Percentiles rank a stretch among this genome's conserved stretches.
Evolutionary conservation across 2,888 invertebrate genomes (phyloP).

Genomic region (Cordilura impudica): DNA sequence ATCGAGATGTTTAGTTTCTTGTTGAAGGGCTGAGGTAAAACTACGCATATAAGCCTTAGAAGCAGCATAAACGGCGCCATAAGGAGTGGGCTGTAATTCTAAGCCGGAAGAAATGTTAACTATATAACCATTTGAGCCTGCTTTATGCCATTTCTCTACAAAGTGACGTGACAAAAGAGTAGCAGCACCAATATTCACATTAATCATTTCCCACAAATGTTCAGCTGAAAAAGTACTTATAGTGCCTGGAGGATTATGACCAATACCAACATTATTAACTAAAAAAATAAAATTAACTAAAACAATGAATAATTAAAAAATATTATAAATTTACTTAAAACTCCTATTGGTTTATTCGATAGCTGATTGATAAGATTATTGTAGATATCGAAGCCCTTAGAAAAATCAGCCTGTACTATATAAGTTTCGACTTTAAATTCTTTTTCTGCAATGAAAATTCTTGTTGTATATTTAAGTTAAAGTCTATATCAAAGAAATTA

Average conservation of each 20-base stretch:
- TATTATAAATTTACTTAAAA: slow-evolving; percentile 87
- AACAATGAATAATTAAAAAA: too few species aligned
- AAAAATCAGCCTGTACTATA: slow-evolving; percentile 87
- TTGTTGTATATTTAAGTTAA: too few species aligned
- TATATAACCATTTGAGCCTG: slow-evolving; percentile 85
- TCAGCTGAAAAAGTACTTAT: slow-evolving; percentile 84
- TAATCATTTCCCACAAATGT: slow-evolving; percentile 88
- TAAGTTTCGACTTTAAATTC: slow-evolving; percentile 83
- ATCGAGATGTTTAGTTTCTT: slow-evolving; percentile 86
- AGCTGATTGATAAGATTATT: slow-evolving; percentile 84
- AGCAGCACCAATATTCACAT: slow-evolving; percentile 90
- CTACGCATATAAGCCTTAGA: slow-evolving; percentile 88
- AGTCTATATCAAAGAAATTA: too few species aligned
- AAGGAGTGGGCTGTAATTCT: slow-evolving; percentile 88
- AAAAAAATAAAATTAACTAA: slow-evolving; percentile 59
- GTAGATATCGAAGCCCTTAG: slow-evolving; percentile 84
- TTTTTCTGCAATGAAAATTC: slow-evolving; percentile 75
- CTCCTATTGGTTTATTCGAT: slow-evolving; percentile 86
- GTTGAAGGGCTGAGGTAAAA: slow-evolving; percentile 87
- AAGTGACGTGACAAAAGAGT: slow-evolving; percentile 89
- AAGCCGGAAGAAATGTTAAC: slow-evolving; percentile 94
- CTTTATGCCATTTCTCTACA: slow-evolving; percentile 86
- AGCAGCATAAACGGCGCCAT: slow-evolving; percentile 92
- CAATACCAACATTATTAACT: slow-evolving; percentile 83
- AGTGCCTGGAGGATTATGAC: slow-evolving; percentile 84